phyloP scores from a whole-genome alignment of 1,140 invertebrate species.

The Leptonema lineaticorne region DNA sequence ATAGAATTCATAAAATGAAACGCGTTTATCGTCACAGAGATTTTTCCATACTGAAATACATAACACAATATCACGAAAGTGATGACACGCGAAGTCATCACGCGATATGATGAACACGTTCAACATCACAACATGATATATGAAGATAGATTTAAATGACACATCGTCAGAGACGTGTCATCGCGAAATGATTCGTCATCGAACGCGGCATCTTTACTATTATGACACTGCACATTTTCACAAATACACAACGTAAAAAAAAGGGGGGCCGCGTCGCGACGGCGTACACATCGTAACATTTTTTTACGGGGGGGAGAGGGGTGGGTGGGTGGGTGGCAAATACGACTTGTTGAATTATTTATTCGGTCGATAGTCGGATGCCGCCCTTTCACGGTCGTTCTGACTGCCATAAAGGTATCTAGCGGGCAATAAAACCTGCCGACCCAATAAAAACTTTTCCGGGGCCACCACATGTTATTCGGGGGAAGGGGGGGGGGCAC shows the following conservation, averaged over 20 bases:
- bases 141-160: not conserved
- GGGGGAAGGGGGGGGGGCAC: no score
- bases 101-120: no score
- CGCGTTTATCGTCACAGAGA: no score
- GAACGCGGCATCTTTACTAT: not conserved
- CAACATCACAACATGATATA: not conserved
- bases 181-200: not conserved
- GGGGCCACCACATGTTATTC: conserved; percentile 1
- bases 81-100: no score
- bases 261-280: no score
- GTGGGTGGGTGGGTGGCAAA: not conserved
- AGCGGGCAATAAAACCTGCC: conserved; percentile 27
- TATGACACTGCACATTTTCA: not conserved
- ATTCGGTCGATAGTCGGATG: conserved; percentile 9
- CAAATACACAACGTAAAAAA: no score
- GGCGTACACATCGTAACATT: no score
- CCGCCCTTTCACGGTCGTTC: conserved; percentile 22
- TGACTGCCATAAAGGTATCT: conserved; percentile 26
- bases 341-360: conserved; percentile 28
- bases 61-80: no score
- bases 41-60: no score
- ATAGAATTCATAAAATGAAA: no score
- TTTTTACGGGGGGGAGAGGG: not conserved
- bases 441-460: conserved; percentile 27
- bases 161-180: not conserved